Percentiles rank a stretch among this genome's conserved stretches.
Conservation (phyloP, 2,888 invertebrate species). For the Strigamia crassipes region DNA sequence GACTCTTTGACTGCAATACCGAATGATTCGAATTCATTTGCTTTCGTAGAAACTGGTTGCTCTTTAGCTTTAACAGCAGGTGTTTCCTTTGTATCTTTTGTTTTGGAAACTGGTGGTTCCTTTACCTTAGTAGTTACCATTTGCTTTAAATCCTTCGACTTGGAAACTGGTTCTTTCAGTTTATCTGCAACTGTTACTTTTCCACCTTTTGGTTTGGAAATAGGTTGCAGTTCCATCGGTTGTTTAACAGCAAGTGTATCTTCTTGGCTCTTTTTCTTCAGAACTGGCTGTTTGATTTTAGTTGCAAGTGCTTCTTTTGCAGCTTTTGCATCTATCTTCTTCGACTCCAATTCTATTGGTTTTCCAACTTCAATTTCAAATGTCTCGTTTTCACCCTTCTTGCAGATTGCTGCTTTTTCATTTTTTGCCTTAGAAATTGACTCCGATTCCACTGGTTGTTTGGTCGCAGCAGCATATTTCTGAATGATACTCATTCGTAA, state of each 20-base stretch:
- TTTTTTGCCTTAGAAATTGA: background rate
- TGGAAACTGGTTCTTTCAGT: background rate
- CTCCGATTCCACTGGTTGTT: background rate
- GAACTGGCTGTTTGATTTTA: background rate
- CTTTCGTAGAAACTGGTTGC: too few relatives aligned
- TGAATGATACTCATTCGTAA: background rate
- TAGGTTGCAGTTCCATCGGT: background rate
- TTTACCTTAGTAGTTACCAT: too few relatives aligned
- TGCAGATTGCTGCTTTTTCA: background rate
- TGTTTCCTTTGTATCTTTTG: too few relatives aligned
- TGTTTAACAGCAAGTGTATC: background rate
- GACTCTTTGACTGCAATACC: background rate
- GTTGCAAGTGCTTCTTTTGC: background rate
- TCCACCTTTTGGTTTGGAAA: background rate
- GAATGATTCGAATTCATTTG: too few relatives aligned
- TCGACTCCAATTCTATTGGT: background rate
- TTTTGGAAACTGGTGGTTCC: too few relatives aligned
- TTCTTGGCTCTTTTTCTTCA: background rate
- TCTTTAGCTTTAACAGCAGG: too few relatives aligned
- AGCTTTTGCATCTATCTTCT: background rate
- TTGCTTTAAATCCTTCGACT: background rate
- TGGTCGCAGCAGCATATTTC: background rate
- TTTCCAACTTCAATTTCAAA: background rate
- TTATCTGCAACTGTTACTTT: background rate
- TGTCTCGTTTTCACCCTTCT: background rate